A percentile compares a stretch with the other conserved stretches of the same genome.
Evolutionary conservation across 2,888 invertebrate genomes (phyloP).

Genomic region (Trichacis sp.): DNA sequence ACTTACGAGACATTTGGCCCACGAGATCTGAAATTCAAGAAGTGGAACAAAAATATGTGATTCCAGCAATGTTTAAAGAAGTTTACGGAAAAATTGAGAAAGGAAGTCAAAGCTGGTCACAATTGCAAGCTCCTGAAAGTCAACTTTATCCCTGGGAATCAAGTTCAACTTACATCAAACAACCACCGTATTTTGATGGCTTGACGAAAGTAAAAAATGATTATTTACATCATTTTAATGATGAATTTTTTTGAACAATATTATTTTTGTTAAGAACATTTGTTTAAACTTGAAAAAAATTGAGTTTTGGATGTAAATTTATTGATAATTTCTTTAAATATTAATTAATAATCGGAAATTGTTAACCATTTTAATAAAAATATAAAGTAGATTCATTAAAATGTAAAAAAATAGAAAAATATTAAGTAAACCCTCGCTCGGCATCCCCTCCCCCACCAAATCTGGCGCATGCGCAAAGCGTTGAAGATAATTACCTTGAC

Average conservation of each 20-base stretch:
- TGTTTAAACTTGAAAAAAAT: too few species aligned
- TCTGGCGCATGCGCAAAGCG: too few species aligned
- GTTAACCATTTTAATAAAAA: constrained; percentile 7
- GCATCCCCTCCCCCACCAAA: too few species aligned
- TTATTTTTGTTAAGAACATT: too few species aligned
- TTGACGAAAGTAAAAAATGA: constrained; percentile 70
- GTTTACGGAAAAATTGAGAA: constrained; percentile 86
- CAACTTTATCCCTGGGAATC: constrained; percentile 92
- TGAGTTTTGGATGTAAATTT: too few species aligned
- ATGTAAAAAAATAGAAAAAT: too few species aligned
- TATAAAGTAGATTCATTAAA: too few species aligned
- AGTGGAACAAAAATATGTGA: constrained; percentile 89
- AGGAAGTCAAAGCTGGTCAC: constrained; percentile 90
- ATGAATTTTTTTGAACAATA: too few species aligned
- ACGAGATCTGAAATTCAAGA: constrained; percentile 88
- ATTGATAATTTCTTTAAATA: not conserved
- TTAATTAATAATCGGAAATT: not conserved
- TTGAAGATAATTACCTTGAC: too few species aligned
- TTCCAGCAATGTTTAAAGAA: constrained; percentile 97
- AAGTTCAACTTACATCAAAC: constrained; percentile 94
- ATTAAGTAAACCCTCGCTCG: too few species aligned
- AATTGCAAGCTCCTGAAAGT: constrained; percentile 81
- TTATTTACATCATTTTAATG: not conserved
- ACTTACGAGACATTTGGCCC: constrained; percentile 95
- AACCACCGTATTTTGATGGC: constrained; percentile 93